phyloP scores from a whole-genome alignment of 2,113 vertebrate species.

The Zapus hudsonius region DNA sequence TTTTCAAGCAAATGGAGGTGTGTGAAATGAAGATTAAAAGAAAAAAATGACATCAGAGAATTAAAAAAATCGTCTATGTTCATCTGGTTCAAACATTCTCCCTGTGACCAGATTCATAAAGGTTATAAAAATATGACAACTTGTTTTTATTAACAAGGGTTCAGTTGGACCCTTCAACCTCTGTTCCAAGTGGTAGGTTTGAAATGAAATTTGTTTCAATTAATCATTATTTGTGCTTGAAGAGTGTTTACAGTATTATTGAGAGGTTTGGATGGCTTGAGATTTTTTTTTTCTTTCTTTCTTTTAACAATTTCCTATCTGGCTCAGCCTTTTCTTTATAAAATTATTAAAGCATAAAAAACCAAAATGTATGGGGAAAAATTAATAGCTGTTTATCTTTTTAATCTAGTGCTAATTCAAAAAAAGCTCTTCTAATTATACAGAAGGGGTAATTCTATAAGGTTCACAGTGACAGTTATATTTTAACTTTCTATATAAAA shows the following conservation, averaged over 20 bases:
- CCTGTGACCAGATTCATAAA: slow-evolving; percentile 44
- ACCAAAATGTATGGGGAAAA: neutral
- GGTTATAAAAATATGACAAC: slow-evolving; percentile 62
- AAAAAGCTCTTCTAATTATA: slow-evolving; percentile 59
- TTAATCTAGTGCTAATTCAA: neutral
- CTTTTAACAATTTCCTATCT: slow-evolving; percentile 24
- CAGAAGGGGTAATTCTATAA: slow-evolving; percentile 47
- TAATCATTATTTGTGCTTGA: slow-evolving; percentile 18
- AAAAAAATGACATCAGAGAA: slow-evolving; percentile 57
- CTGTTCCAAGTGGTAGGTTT: neutral
- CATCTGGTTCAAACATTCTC: slow-evolving; percentile 50
- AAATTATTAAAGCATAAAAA: neutral
- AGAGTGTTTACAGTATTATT: neutral
- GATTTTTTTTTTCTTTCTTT: no score
- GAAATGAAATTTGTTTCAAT: slow-evolving; percentile 57
- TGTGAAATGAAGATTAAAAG: slow-evolving; percentile 62
- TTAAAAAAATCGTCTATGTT: slow-evolving; percentile 57
- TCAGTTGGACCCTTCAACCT: neutral
- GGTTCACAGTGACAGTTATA: neutral
- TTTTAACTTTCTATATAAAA: slow-evolving; percentile 17
- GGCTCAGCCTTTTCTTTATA: neutral
- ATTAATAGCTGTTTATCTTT: slow-evolving; percentile 31
- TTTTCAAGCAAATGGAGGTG: slow-evolving; percentile 60
- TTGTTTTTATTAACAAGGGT: slow-evolving; percentile 36
- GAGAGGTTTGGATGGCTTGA: neutral